A percentile compares a stretch with the other conserved stretches of the same genome.
Conservation (phyloP, 2,888 invertebrate species). For the Agrilus mali region DNA sequence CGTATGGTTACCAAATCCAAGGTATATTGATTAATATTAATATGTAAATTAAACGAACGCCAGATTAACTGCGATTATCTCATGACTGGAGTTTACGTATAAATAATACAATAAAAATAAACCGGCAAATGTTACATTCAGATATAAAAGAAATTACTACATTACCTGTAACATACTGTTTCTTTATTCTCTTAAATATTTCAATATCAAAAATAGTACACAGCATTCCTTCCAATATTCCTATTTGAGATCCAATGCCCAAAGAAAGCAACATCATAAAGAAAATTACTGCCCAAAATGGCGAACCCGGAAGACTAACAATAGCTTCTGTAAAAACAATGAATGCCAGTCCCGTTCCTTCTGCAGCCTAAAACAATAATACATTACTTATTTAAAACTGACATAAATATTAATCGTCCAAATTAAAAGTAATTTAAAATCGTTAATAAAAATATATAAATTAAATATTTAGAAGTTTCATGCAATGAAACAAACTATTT, state of each 20-base stretch:
- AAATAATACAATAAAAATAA: too few relatives aligned
- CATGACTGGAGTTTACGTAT: too few relatives aligned
- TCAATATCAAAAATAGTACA: conserved; percentile 91
- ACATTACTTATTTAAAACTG: too few relatives aligned
- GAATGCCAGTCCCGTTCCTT: conserved; percentile 91
- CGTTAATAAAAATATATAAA: too few relatives aligned
- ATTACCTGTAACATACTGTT: conserved; percentile 74
- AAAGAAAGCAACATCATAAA: conserved; percentile 90
- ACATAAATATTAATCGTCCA: too few relatives aligned
- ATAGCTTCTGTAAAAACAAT: conserved; percentile 97
- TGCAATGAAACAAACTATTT: too few relatives aligned
- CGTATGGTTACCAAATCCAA: too few relatives aligned
- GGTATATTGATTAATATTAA: too few relatives aligned
- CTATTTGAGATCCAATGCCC: conserved; percentile 91
- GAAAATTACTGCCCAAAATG: conserved; percentile 93
- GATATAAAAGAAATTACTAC: conserved; percentile 10
- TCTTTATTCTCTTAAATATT: conserved; percentile 77
- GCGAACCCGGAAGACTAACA: conserved; percentile 83
- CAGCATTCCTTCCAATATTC: conserved; percentile 91
- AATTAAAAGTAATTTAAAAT: too few relatives aligned
- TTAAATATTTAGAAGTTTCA: too few relatives aligned
- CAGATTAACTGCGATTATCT: too few relatives aligned
- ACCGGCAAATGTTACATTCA: neutral
- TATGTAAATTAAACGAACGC: too few relatives aligned
- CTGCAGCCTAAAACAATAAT: conserved; percentile 60